These are phyloP conservation scores for Limnodromus scolopaceus DNA, from an alignment of 2,797 vertebrate genomes.

Conservation along the genomic window DNA sequence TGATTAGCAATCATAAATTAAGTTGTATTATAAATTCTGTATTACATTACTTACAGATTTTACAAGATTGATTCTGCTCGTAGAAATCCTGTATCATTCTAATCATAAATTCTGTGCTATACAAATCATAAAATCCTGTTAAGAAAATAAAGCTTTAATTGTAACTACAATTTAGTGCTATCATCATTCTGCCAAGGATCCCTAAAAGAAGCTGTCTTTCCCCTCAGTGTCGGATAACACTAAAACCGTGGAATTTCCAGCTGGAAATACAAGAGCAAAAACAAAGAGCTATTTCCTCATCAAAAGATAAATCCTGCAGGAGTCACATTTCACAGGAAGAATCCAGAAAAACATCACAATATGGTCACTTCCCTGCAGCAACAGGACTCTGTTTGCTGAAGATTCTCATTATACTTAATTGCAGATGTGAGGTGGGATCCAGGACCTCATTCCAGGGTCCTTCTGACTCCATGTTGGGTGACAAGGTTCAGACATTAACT, in stretches of 20 bases:
- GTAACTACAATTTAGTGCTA: neutral
- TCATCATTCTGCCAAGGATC: neutral
- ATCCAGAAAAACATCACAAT: neutral
- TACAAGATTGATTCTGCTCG: neutral
- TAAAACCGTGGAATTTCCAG: constrained; percentile 18
- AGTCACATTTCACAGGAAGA: neutral
- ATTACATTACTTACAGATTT: neutral
- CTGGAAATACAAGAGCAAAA: constrained; percentile 6
- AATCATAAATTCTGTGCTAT: neutral
- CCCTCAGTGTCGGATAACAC: neutral
- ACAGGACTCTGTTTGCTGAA: neutral
- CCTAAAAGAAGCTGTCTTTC: neutral
- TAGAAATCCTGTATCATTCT: neutral
- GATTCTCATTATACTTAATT: neutral
- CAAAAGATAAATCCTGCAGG: constrained; percentile 23
- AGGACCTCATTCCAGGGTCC: neutral
- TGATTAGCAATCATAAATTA: neutral
- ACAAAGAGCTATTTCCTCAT: neutral
- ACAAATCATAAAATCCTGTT: neutral
- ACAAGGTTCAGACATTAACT: neutral
- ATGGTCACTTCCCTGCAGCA: neutral
- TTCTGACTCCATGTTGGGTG: neutral
- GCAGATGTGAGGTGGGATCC: fast-evolving
- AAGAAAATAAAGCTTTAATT: neutral
- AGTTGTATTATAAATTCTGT: neutral